phyloP scores from a whole-genome alignment of 2,113 vertebrate genomes.

The Lamprotornis superbus region DNA sequence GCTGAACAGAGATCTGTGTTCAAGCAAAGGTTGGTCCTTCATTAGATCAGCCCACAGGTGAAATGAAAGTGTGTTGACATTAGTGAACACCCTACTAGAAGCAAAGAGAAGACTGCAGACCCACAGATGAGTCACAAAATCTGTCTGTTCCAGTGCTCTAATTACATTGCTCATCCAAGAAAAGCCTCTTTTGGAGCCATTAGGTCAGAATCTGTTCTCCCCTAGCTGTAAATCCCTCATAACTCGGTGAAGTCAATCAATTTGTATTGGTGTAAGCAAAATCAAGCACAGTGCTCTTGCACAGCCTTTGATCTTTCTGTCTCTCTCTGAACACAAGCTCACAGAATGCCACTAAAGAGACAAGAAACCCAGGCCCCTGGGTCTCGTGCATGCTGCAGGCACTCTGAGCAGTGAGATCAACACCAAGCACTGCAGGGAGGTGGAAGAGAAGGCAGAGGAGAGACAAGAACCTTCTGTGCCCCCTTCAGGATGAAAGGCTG shows the following conservation, averaged over 20 bases:
- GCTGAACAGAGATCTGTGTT: background rate
- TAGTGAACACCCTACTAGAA: constrained; percentile 40
- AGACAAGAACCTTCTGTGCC: background rate
- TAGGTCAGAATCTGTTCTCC: constrained; percentile 54
- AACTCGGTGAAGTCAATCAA: constrained; percentile 50
- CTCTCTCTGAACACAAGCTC: background rate
- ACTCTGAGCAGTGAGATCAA: background rate
- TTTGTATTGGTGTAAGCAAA: constrained; percentile 64
- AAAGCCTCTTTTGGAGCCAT: constrained; percentile 52
- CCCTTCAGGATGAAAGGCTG: background rate
- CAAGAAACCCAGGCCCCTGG: background rate
- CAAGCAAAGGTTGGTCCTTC: constrained; percentile 9
- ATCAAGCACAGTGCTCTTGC: background rate
- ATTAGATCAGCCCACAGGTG: constrained; percentile 18
- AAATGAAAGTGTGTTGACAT: constrained; percentile 38
- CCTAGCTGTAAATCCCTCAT: constrained; percentile 55
- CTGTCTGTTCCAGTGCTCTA: constrained; percentile 57
- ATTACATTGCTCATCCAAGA: constrained; percentile 61
- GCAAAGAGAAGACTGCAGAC: constrained; percentile 43
- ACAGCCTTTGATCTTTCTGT: constrained; percentile 45
- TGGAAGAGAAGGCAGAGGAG: background rate
- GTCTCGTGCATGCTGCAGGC: background rate
- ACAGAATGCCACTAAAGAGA: constrained; percentile 33
- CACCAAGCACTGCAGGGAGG: background rate
- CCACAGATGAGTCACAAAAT: constrained; percentile 54